phyloP scores from a whole-genome alignment of 2,113 vertebrate genomes.

The Peucedramus taeniatus region DNA sequence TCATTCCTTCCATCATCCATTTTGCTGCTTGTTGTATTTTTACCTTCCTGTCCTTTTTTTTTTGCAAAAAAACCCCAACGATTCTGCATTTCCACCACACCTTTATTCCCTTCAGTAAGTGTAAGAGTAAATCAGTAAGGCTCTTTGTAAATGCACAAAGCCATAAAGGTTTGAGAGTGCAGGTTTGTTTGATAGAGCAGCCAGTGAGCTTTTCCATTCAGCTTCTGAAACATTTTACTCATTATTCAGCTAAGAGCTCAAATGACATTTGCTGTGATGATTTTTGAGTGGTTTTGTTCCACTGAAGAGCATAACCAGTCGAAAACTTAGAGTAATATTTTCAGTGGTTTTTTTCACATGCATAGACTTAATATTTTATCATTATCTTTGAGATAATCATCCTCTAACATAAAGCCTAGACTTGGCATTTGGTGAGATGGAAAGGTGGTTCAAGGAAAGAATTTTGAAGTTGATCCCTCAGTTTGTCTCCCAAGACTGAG shows the following conservation, averaged over 20 bases:
- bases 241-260: neutral
- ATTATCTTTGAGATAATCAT: neutral
- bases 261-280: neutral
- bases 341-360: neutral
- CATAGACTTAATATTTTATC: neutral
- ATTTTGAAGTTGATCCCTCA: neutral
- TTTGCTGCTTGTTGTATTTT: neutral
- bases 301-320: neutral
- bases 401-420: neutral
- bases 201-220: neutral
- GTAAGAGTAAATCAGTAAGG: neutral
- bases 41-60: neutral
- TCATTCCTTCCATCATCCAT: neutral
- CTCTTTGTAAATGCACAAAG: neutral
- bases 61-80: too few species aligned
- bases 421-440: neutral
- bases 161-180: neutral
- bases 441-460: neutral
- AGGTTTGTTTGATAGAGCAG: neutral
- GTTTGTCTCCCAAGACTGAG: neutral
- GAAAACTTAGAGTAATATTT: neutral
- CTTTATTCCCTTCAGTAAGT: neutral
- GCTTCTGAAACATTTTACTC: neutral
- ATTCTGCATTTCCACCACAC: neutral
- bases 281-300: neutral